phyloP scores from a whole-genome alignment of 2,888 invertebrate species.

The Platycheirus albimanus region DNA sequence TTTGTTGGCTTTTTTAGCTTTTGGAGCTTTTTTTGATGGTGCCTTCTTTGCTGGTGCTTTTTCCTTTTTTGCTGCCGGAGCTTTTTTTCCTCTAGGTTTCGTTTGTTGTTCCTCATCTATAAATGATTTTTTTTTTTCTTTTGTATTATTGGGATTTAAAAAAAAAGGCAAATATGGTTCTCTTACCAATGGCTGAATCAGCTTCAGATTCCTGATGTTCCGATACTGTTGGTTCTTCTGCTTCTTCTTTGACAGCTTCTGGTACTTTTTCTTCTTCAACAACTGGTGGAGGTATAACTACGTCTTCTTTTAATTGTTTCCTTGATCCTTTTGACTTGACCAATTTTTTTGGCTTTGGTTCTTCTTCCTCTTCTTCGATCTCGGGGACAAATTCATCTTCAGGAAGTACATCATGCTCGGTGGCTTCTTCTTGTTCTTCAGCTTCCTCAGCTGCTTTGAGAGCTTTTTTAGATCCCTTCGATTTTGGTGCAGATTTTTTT shows the following conservation, averaged over 20 bases:
- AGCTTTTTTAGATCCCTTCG: conserved; percentile 46
- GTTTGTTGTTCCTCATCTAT: conserved; percentile 47
- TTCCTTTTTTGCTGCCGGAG: conserved; percentile 56
- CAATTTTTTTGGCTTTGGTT: conserved; percentile 45
- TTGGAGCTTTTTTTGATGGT: conserved; percentile 69
- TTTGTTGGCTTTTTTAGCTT: conserved; percentile 36
- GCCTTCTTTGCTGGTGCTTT: conserved; percentile 39
- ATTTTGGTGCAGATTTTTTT: conserved; percentile 51
- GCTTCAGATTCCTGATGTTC: conserved; percentile 43
- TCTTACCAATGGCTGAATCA: conserved; percentile 51
- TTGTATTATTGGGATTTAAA: too few species aligned
- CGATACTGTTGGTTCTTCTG: conserved; percentile 6
- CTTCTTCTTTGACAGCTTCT: conserved; percentile 19
- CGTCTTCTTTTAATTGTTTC: conserved; percentile 62
- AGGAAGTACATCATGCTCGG: conserved; percentile 63
- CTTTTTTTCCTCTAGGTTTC: conserved; percentile 75
- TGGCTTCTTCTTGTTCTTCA: conserved; percentile 54
- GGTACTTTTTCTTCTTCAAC: conserved; percentile 36
- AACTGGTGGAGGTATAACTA: conserved; percentile 25
- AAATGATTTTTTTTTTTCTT: not conserved
- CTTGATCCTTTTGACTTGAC: conserved; percentile 67
- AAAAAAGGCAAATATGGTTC: too few species aligned
- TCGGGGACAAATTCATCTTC: conserved; percentile 67
- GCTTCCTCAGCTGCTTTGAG: conserved; percentile 11
- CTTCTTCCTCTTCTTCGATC: conserved; percentile 45